Evolutionary conservation across 2,113 vertebrate species (phyloP), one percentile per base, ranked within the genome.

Genomic region (Madoqua kirkii): DNA sequence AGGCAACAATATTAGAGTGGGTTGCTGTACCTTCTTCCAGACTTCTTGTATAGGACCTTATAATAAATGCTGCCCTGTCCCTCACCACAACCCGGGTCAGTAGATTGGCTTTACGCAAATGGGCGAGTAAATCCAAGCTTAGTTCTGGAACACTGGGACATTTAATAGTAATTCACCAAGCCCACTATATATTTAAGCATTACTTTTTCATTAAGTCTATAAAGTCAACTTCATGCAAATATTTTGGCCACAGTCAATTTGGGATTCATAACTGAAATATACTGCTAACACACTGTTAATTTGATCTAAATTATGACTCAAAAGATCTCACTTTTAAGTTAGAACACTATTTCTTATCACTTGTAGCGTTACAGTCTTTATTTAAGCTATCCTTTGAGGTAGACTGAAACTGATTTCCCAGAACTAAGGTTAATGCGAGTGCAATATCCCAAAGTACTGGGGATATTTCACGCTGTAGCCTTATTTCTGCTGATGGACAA

Each of bases 241-340:
- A 92, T 67, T 87, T 82, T 93, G 50, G 43, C 82, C 52, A 40
- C 33, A 92, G 54, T 36, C 64, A 64, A 88, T 67, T 48, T 76
- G 71, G 89, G n/a, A 5, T 71, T 89, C 87, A 57, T 85, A 89
- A 78, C 4, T 43, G 33, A 89, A 96, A 96, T 52, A 84, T n/a
- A 84, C 1, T 59, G 15, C 43, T 64, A 89, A 52, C 12, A 87
- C 33, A 85, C 27, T 81, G 14, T 50, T 87, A 82, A 82, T 92
- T 87, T 95, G 19, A 95, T 92, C 59, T 92, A 95, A 92, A 87
- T 45, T 67, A 8, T 92, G 76, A 64, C 82, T 88, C 45, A 95
- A 97, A 96, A 55, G n/a, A 85, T 97, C 43, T 79, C 6, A 23
- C 33, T 97, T 93, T 95, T 45, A 3, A 67, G 97, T 88, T 48